Conservation (phyloP, 2,797 vertebrate genomes). For the Halcyon smyrnensis region DNA sequence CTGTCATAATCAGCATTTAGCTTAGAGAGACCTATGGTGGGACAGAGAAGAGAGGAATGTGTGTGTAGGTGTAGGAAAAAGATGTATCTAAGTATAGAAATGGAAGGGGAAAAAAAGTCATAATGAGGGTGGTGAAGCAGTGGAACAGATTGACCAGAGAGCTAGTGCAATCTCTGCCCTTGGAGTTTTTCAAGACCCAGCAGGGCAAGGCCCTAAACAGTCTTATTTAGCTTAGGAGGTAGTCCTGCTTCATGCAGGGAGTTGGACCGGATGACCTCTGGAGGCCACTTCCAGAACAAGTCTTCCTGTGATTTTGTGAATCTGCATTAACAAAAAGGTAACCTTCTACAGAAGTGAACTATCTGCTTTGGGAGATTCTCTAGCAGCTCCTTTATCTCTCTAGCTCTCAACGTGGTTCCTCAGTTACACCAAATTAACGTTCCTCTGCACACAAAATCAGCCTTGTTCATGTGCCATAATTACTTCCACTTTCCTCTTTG, state of each 20-base stretch:
- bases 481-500: not conserved
- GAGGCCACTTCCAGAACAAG: not conserved
- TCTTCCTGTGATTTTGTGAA: not conserved
- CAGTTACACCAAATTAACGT: not conserved
- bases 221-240: not conserved
- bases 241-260: not conserved
- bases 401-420: not conserved
- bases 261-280: not conserved
- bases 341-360: not conserved
- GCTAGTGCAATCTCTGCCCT: not conserved
- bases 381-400: not conserved
- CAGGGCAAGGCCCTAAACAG: not conserved
- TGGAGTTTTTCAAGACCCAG: not conserved
- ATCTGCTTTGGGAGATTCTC: not conserved
- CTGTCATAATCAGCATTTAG: not conserved
- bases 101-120: accelerated
- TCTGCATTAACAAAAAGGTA: not conserved
- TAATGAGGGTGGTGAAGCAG: not conserved
- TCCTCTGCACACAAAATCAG: not conserved
- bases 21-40: not conserved
- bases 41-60: not conserved
- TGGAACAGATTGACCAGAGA: not conserved
- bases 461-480: not conserved
- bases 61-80: not conserved
- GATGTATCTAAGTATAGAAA: accelerated